Base-by-base conservation (phyloP, 2,113 vertebrate genomes). In the Calidris pygmaea region DNA sequence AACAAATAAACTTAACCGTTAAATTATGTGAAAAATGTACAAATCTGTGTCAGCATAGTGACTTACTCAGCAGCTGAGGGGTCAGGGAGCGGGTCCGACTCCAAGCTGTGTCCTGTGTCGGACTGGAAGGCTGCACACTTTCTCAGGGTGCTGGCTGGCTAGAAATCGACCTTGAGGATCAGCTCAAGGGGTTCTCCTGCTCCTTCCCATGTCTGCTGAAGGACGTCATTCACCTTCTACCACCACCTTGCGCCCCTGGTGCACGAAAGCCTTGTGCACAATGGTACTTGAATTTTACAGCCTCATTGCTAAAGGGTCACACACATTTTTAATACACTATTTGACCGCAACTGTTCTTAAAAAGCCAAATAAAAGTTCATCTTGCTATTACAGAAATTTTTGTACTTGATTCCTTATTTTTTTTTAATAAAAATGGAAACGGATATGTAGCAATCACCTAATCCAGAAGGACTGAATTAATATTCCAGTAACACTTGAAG, bases 401-500 rank as follows among this genome's bases (percentile, higher is more conserved):
- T 32, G 32, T 30, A 12, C 12, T 82, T 71, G 34, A 58, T 65
- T 75, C 84, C 10, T 71, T 16, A 4, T 2, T 29, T 43, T 68
- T 74, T 74, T 47, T 24, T 29, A 71, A 29, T 24, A 65, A 73
- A 79, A 45, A 48, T 50, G 32, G 24, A 80, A 88, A 70, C 12
- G 21, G 10, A 7, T 39, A 52, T 37, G 23, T 15, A 85, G 32
- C 12, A 75, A 77, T 29, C 14, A 45, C 10, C 74, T 92, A 62
- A 90, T 70, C 27, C 67, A 73, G 62, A 82, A 85, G 14, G 56
- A 68, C n/a, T 22, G 34, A 87, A 85, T 66, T 87, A 82, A 60
- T 91, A 85, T 72, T 87, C 82, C 59, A 35, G 20, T 53, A 77
- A 62, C 32, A 45, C 19, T 62, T 48, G 8, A 78, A 55, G 34